Evolutionary conservation across 1,140 invertebrate species (phyloP).

Genomic region (Tenebrio molitor): DNA sequence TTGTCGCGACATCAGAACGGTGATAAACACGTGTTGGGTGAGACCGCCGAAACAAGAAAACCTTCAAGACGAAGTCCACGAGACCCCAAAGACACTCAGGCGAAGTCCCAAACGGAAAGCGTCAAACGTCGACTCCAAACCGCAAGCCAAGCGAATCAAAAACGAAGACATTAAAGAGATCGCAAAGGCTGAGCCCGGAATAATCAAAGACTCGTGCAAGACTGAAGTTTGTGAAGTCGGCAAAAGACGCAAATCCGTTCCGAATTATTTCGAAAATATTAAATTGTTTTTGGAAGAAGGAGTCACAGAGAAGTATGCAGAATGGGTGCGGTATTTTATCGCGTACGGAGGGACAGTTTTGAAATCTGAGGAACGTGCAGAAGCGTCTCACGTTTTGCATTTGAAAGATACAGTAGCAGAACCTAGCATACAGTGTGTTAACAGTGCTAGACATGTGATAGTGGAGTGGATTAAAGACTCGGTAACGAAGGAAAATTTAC

Average conservation of each 20-base stretch:
- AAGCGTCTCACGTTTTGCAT: conserved; percentile 70
- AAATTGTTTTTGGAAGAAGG: conserved; percentile 47
- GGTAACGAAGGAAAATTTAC: conserved; percentile 66
- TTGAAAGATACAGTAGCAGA: conserved; percentile 64
- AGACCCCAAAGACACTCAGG: background rate
- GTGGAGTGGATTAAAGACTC: conserved; percentile 70
- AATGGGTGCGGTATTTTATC: conserved; percentile 67
- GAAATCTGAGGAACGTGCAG: conserved; percentile 63
- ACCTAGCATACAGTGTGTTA: conserved; percentile 60
- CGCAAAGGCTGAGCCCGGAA: background rate
- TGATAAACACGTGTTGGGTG: conserved; percentile 73
- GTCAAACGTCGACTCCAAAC: background rate
- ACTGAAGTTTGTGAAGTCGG: conserved; percentile 5
- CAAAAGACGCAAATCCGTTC: conserved; percentile 42
- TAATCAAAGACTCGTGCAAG: too few relatives aligned
- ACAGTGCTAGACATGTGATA: conserved; percentile 67
- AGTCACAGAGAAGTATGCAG: conserved; percentile 11
- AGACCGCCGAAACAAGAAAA: conserved; percentile 4
- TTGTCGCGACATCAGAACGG: conserved; percentile 81
- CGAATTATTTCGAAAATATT: conserved; percentile 57
- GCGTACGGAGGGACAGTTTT: conserved; percentile 69
- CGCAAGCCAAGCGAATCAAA: background rate
- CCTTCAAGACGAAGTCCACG: conserved; percentile 47
- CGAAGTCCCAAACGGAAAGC: background rate
- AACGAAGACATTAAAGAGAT: background rate